phyloP scores from a whole-genome alignment of 2,797 vertebrate species.

The Muscicapa comitata region DNA sequence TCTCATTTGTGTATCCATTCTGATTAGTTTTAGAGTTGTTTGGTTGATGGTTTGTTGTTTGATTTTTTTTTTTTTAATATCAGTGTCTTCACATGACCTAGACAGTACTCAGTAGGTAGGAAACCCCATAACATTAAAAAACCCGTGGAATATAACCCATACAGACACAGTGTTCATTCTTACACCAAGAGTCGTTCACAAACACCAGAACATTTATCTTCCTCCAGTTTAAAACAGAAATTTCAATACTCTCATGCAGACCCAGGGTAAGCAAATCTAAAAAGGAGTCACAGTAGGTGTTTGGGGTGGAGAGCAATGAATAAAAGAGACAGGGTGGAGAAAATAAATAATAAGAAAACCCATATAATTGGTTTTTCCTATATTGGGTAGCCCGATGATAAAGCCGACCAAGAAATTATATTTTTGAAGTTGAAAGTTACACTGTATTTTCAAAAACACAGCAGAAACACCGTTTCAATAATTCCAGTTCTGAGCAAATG shows the following conservation, averaged over 20 bases:
- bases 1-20: background rate
- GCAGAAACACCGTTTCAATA: background rate
- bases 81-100: background rate
- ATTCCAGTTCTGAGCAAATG: background rate
- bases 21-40: background rate
- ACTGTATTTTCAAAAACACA: background rate
- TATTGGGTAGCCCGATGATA: background rate
- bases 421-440: background rate
- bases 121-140: background rate
- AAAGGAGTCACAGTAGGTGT: background rate
- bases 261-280: background rate
- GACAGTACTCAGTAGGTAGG: background rate
- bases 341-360: background rate
- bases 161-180: background rate
- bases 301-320: background rate
- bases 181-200: background rate
- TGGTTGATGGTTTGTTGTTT: background rate
- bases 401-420: background rate
- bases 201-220: background rate
- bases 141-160: background rate
- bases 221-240: background rate
- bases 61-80: background rate
- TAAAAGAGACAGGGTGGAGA: background rate
- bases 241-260: background rate
- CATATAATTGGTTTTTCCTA: fast-evolving